Evolutionary conservation across 2,888 invertebrate species (phyloP).

Genomic region (Pseudanteris insignis): DNA sequence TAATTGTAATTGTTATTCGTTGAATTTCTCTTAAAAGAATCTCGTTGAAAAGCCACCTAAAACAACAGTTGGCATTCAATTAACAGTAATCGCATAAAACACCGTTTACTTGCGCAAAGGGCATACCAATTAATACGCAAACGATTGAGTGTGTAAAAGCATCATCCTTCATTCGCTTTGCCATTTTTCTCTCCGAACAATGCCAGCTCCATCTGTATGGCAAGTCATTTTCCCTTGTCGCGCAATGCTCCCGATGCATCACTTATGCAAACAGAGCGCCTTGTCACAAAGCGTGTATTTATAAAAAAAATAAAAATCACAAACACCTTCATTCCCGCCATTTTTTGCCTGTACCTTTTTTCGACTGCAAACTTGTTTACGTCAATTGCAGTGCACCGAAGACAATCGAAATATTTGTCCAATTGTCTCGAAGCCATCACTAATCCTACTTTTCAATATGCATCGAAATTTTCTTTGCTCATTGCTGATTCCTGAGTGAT

Average conservation of each 20-base stretch:
- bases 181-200: conserved; percentile 22
- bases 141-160: conserved; percentile 6
- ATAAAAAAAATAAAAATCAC: too few relatives aligned
- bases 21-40: too few relatives aligned
- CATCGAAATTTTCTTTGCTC: conserved; percentile 29
- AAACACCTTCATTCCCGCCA: conserved; percentile 10
- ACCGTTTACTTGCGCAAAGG: too few relatives aligned
- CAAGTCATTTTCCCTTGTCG: conserved; percentile 16
- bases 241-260: conserved; percentile 12
- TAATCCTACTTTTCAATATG: conserved; percentile 32
- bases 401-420: conserved; percentile 35
- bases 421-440: conserved; percentile 11
- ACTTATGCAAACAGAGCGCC: conserved; percentile 30
- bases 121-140: too few relatives aligned
- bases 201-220: conserved; percentile 15
- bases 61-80: too few relatives aligned
- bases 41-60: too few relatives aligned
- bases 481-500: conserved; percentile 20
- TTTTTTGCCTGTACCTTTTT: conserved; percentile 14
- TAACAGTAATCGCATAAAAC: too few relatives aligned
- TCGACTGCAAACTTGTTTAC: conserved; percentile 28
- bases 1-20: too few relatives aligned
- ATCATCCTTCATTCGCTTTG: conserved; percentile 7
- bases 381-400: conserved; percentile 26
- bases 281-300: conserved; percentile 35